phyloP scores from a whole-genome alignment of 2,888 invertebrate genomes.

The Lochmaea capreae region DNA sequence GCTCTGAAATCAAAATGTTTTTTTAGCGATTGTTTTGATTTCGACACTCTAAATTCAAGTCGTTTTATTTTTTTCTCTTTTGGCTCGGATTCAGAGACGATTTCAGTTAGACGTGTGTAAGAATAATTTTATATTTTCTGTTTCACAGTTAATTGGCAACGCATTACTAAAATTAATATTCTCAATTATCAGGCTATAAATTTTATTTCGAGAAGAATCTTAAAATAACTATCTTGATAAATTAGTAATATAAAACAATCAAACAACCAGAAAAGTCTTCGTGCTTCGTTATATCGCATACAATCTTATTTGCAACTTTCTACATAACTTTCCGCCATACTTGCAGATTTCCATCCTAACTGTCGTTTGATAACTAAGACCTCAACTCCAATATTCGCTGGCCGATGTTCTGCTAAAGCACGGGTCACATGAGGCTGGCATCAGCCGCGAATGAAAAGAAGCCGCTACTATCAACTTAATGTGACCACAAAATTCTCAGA shows the following conservation, averaged over 20 bases:
- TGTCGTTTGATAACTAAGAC: too few relatives aligned
- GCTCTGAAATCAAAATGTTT: too few relatives aligned
- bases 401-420: too few relatives aligned
- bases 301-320: too few relatives aligned
- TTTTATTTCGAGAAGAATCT: conserved; percentile 14
- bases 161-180: conserved; percentile 18
- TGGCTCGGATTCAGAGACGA: not conserved
- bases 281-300: too few relatives aligned
- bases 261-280: not conserved
- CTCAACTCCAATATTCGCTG: too few relatives aligned
- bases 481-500: too few relatives aligned
- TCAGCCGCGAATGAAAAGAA: too few relatives aligned
- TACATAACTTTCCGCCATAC: too few relatives aligned
- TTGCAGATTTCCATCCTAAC: too few relatives aligned
- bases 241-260: not conserved
- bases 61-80: not conserved
- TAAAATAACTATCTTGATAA: not conserved
- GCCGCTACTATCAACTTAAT: too few relatives aligned
- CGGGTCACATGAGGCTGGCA: too few relatives aligned
- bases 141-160: conserved; percentile 24
- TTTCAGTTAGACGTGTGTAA: not conserved
- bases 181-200: conserved; percentile 26
- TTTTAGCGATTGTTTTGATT: not conserved
- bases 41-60: not conserved
- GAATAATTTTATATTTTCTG: not conserved